Evolutionary conservation across 2,888 invertebrate species (phyloP), one percentile per base, ranked within the genome.

Genomic region (Drosophila buzzatii): DNA sequence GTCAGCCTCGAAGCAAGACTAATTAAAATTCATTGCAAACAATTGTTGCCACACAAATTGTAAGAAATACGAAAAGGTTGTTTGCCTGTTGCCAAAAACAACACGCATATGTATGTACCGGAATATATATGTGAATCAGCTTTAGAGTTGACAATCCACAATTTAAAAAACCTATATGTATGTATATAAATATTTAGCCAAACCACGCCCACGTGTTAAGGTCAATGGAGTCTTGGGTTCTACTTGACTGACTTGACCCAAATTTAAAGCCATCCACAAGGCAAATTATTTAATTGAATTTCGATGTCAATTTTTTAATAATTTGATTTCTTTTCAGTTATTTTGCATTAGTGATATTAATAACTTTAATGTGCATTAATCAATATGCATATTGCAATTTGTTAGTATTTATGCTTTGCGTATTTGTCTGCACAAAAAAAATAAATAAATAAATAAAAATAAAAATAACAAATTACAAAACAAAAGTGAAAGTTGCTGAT

Each of bases 1-100:
- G 60, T 63, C 62, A 81, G 79, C 85, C 90, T 85, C 90, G 82
- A 73, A 69, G 56, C 70, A 45, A 70, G 73, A 74, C 70, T 79
- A 81, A 90, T 86, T 86, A 89, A 88, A 63, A 86, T 86, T 85
- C 86, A 90, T 71, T 79, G 81, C 88, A 63, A 85, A 76, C 76
- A 74, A 23, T 73, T 78, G 69, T 87, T 87, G 78, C 73, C 79
- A 79, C 51, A 81, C 70, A 61, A 63, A 59, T 76, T 75, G 63
- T 79, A 66, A 66, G 75, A 74, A 79, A 76, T 63, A 37, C 70
- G 55, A 56, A 80, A 75, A 75, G 53, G 80, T 67, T 64, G 56
- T 55, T 74, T 65, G 57, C 44, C 52, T n/a, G 61, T 65, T 74
- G 80, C 63, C 79, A 76, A 80, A 66, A 73, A 57, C 18, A 60